Percentiles rank a stretch among this genome's conserved stretches.
phyloP scores from a whole-genome alignment of 2,113 vertebrate species.

The Glaucidium brasilianum region DNA sequence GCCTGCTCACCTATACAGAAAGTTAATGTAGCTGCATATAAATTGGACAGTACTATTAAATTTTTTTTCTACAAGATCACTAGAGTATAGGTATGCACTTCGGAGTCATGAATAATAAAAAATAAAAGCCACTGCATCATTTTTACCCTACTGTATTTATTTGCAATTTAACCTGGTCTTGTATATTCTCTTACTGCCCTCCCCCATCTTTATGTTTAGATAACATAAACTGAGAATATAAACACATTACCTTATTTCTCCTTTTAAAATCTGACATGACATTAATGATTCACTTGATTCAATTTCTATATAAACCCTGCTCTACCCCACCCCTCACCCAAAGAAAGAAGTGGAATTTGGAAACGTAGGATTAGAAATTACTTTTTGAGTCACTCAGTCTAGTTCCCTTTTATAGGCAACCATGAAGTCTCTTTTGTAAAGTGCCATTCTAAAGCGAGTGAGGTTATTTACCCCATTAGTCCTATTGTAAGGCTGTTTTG shows the following conservation, averaged over 20 bases:
- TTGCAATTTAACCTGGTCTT: not conserved
- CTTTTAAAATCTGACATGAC: not conserved
- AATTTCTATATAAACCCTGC: not conserved
- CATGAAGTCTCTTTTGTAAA: not conserved
- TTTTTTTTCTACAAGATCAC: not conserved
- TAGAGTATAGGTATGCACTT: not conserved
- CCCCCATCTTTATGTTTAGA: not conserved
- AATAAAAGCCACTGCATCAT: not conserved
- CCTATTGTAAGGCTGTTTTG: not conserved
- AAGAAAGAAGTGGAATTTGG: not conserved
- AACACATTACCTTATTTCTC: not conserved
- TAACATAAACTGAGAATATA: not conserved
- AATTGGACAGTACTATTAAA: not conserved
- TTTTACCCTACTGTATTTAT: not conserved
- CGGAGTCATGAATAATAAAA: not conserved
- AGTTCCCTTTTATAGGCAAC: not conserved
- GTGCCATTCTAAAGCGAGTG: not conserved
- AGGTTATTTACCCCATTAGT: not conserved
- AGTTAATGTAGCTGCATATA: not conserved
- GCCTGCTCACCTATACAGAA: not conserved
- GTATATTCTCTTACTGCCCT: not conserved
- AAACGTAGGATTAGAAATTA: not conserved
- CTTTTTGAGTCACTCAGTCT: not conserved
- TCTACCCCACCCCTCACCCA: not conserved
- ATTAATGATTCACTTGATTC: not conserved